These are phyloP conservation scores for Hemicordylus capensis DNA, from an alignment of 2,113 vertebrate genomes.

Conservation along the genomic window DNA sequence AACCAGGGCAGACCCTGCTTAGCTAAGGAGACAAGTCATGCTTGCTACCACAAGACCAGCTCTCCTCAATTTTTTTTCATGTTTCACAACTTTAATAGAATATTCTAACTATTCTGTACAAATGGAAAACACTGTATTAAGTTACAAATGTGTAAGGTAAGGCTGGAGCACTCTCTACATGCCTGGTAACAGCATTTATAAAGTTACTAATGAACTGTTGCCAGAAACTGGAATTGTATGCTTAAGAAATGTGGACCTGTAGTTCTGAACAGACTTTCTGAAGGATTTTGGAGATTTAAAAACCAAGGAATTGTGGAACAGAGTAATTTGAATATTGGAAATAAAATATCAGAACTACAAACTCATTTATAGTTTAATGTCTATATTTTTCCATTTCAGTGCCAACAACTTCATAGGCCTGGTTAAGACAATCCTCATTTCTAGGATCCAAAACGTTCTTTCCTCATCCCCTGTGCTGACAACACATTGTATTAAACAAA, in stretches of 20 bases:
- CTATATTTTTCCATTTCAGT: background rate
- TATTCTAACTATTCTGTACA: slow-evolving; percentile 96
- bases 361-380: slow-evolving; percentile 42
- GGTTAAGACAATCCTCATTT: background rate
- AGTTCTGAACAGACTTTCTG: slow-evolving; percentile 56
- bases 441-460: background rate
- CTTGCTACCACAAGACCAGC: no score
- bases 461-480: background rate
- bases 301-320: slow-evolving; percentile 46
- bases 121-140: slow-evolving; percentile 92
- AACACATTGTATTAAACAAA: no score
- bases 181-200: slow-evolving; percentile 79
- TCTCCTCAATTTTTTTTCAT: no score
- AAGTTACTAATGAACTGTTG: slow-evolving; percentile 65
- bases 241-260: slow-evolving; percentile 53
- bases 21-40: no score
- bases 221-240: slow-evolving; percentile 56
- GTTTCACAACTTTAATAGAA: slow-evolving; percentile 99
- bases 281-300: slow-evolving; percentile 60
- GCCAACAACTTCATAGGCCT: background rate
- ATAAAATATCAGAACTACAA: slow-evolving; percentile 55
- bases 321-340: slow-evolving; percentile 61
- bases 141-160: slow-evolving; percentile 93
- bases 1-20: no score
- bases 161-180: slow-evolving; percentile 87